Evolutionary conservation across 2,888 invertebrate species (phyloP), one percentile per base, ranked within the genome.

Genomic region (Meloe dianella): DNA sequence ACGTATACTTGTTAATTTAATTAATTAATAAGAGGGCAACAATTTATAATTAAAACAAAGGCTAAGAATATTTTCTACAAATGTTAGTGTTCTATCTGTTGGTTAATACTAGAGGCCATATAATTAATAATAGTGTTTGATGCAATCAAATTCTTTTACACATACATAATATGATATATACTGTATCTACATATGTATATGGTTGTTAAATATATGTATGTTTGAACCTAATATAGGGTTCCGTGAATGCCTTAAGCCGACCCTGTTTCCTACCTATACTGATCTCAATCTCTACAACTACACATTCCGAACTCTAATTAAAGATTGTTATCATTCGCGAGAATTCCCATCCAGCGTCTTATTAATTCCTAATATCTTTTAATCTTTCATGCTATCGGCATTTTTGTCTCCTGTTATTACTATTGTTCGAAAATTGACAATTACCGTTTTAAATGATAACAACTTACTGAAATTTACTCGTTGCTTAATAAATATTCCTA

Each of bases 341-440:
- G 80, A 80, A 81, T 77, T 81, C 78, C 79, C 81, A 81, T 80
- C 78, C 77, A 72, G 73, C 77, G 78, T 77, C 80, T 81, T 82
- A 81, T 81, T 82, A 81, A 82, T 81, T 82, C 80, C 79, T 81
- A 81, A 81, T 81, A 80, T 77, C 77, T 78, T 69, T 77, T 79
- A 78, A 79, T 79, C 78, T 74, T 60, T 66, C 60, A 61, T 71
- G 73, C 74, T 70, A 79, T 79, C 79, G 75, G 75, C 75, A 76
- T 76, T 79, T 78, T 78, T 77, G 71, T 66, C 65, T 71, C 64
- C 66, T 72, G 73, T 75, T 77, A 73, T 72, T 73, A 71, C 73
- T 71, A 74, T 77, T 77, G 75, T 76, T 76, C 73, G 71, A 74
- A 65, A 75, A 75, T 76, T 75, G 73, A 72, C 75, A 69, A 67